Conservation (phyloP, 1,140 invertebrate genomes). For the Luehdorfia chinensis region DNA sequence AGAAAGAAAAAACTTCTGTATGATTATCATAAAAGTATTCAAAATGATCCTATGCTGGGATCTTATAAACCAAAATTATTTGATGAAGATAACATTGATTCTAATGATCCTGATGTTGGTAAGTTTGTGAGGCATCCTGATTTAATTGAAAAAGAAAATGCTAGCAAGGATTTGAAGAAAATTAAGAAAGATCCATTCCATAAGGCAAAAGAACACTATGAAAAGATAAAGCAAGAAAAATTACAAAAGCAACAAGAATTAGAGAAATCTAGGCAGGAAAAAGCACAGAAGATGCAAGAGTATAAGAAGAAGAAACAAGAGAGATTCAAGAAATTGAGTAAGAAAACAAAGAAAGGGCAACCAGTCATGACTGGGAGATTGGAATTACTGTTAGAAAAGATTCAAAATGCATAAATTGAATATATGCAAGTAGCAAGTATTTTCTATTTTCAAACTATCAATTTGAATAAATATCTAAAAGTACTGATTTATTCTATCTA, state of each 20-base stretch:
- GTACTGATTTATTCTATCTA: too few species aligned
- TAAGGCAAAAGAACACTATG: slow-evolving; percentile 77
- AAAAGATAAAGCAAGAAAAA: slow-evolving; percentile 78
- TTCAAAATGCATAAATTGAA: slow-evolving; percentile 42
- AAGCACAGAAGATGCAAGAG: slow-evolving; percentile 79
- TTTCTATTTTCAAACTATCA: too few species aligned
- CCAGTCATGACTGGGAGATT: slow-evolving; percentile 87
- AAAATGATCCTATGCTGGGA: slow-evolving; percentile 62
- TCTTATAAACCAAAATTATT: slow-evolving; percentile 55
- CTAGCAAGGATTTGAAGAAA: slow-evolving; percentile 23
- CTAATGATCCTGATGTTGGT: slow-evolving; percentile 31
- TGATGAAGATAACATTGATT: slow-evolving; percentile 52
- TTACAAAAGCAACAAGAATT: slow-evolving; percentile 72
- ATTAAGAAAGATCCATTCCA: slow-evolving; percentile 60
- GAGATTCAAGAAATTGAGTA: slow-evolving; percentile 82
- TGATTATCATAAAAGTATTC: slow-evolving; percentile 77
- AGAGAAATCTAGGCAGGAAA: slow-evolving; percentile 75
- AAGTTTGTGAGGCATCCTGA: slow-evolving; percentile 71
- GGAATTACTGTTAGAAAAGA: slow-evolving; percentile 84
- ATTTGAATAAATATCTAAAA: too few species aligned
- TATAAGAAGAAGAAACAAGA: slow-evolving; percentile 83
- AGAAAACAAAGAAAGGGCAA: slow-evolving; percentile 86
- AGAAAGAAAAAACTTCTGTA: slow-evolving; percentile 77
- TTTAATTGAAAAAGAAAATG: slow-evolving; percentile 42
- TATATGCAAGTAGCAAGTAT: too few species aligned